These are phyloP conservation scores for Geopemphigus sp. DNA, from an alignment of 1,140 invertebrate species.

Conservation along the genomic window DNA sequence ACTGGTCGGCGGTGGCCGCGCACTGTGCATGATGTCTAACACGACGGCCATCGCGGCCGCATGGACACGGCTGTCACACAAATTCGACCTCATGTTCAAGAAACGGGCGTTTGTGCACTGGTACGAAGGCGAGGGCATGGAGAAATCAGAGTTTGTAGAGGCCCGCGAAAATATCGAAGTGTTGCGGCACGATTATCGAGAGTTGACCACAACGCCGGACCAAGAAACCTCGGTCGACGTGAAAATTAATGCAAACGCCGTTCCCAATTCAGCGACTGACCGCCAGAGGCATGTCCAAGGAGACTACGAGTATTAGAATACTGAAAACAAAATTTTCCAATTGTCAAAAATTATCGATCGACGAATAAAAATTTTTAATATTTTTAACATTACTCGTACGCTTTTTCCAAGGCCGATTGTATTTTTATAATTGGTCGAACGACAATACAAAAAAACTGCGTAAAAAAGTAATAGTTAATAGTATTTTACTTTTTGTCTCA, in stretches of 20 bases:
- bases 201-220: not conserved
- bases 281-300: not conserved
- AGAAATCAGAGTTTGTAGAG: slow-evolving; percentile 50
- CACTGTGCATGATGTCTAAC: slow-evolving; percentile 78
- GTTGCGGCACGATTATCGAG: slow-evolving; percentile 49
- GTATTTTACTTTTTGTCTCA: no score
- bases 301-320: not conserved
- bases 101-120: slow-evolving; percentile 84
- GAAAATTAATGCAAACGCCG: no score
- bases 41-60: slow-evolving; percentile 78
- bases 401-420: no score
- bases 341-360: no score
- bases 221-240: not conserved
- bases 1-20: slow-evolving; percentile 54
- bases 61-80: slow-evolving; percentile 75
- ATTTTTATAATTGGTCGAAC: no score
- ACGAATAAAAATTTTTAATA: no score
- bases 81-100: slow-evolving; percentile 81
- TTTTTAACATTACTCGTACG: no score
- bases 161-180: slow-evolving; percentile 50
- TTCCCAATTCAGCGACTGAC: not conserved
- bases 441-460: no score
- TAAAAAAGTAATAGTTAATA: no score
- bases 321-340: no score
- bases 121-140: slow-evolving; percentile 75